A percentile compares a stretch with the other conserved stretches of the same genome.
These are phyloP conservation scores for Chaetodon auriga DNA, from an alignment of 2,113 vertebrate genomes.

Conservation along the genomic window DNA sequence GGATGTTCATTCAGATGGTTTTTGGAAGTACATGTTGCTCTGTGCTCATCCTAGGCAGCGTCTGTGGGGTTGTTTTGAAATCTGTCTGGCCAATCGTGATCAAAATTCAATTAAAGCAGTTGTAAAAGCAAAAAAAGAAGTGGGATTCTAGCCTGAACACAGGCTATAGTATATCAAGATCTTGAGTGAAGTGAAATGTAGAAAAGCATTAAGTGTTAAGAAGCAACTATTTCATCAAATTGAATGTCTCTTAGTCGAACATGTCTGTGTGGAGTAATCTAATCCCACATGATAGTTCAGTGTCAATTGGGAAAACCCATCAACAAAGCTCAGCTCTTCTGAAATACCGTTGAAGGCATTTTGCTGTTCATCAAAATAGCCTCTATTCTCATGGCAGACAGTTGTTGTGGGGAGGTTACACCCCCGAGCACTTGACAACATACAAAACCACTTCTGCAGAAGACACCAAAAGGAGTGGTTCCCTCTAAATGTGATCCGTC, in stretches of 20 bases:
- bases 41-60: background rate
- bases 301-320: background rate
- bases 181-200: background rate
- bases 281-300: background rate
- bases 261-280: background rate
- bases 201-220: background rate
- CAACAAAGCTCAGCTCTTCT: background rate
- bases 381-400: background rate
- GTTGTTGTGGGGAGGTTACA: background rate
- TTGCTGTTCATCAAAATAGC: background rate
- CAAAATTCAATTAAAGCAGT: slow-evolving; percentile 5
- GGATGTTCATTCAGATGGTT: background rate
- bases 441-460: slow-evolving; percentile 2
- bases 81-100: background rate
- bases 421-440: background rate
- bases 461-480: background rate
- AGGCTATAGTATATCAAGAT: background rate
- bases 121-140: background rate
- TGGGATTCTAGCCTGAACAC: background rate
- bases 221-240: background rate
- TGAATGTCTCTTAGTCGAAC: background rate
- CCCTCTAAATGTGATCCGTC: slow-evolving; percentile 40
- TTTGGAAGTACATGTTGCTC: background rate
- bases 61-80: background rate
- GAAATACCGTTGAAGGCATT: background rate